These are phyloP conservation scores for Geococcyx californianus DNA, from an alignment of 2,113 vertebrate species.

Conservation along the genomic window DNA sequence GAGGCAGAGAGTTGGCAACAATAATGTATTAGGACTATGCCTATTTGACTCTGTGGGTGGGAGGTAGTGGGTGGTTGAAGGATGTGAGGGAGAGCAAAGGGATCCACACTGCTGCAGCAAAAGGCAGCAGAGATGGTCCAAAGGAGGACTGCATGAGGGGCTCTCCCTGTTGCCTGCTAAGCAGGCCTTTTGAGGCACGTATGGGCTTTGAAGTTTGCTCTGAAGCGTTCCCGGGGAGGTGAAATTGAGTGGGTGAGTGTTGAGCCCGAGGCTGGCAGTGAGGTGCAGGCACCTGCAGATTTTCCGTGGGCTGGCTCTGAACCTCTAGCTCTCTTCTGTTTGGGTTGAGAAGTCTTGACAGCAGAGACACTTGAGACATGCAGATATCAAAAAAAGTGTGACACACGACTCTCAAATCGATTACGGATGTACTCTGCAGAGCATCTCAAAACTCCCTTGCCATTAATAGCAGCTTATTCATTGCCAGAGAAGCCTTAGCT, in stretches of 20 bases:
- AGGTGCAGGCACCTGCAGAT: background rate
- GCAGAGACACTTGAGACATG: background rate
- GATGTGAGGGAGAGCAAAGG: background rate
- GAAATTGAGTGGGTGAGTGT: slow-evolving; percentile 23
- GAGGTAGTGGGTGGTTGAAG: background rate
- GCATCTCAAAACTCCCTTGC: background rate
- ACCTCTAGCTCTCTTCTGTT: background rate
- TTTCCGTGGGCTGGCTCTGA: background rate
- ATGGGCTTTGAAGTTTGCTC: background rate
- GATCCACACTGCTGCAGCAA: background rate
- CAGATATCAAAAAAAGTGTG: background rate
- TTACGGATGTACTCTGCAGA: background rate
- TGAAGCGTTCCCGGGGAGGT: background rate
- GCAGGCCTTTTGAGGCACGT: background rate
- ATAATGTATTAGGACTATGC: accelerated
- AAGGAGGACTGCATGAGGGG: background rate
- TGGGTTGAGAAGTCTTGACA: background rate
- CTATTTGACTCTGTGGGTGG: background rate
- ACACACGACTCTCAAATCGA: background rate
- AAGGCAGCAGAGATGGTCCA: background rate
- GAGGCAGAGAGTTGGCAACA: background rate
- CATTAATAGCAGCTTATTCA: background rate
- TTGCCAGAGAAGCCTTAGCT: background rate
- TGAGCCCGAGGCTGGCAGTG: background rate
- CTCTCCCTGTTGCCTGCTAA: background rate